Base-by-base conservation (phyloP, 2,113 vertebrate genomes). In the Oryzias javanicus region DNA sequence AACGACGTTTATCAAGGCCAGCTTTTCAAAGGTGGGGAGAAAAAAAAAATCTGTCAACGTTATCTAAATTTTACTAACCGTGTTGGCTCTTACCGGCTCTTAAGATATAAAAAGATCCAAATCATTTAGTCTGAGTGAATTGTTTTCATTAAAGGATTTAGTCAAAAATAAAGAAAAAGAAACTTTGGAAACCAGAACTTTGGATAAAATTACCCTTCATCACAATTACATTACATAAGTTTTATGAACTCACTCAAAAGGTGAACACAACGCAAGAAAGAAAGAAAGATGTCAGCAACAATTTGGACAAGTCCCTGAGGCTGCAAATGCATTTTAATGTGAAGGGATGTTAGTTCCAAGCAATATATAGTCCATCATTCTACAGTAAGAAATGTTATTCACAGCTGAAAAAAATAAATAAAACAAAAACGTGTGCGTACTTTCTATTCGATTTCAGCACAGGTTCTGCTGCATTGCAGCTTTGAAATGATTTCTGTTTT, bases 1-100 rank as follows among this genome's bases (percentile, higher is more conserved):
- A 67, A 63, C 61, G 76, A 54, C 53, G 13, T 50, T 35, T 49
- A 79, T 76, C 51, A 64, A 45, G 47, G 70, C 41, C 57, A 40
- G 41, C 42, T 56, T 44, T 65, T 73, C 46, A 59, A 79, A 48
- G 60, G 56, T 20, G n/a, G 1, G 16, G 46, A 40, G 77, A 64
- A 52, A 70, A 54, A 22, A 65, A 55, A 6, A 52, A 50, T 74
- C 53, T 63, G 67, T 54, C 20, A 42, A 62, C 44, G 64, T 58
- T 45, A 22, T 42, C 6, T 25, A 20, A 50, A 57, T 19, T 27
- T 35, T 42, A 45, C 24, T 10, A 49, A 56, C 60, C 18, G 14
- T n/a, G 6, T 14, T 35, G 8, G 42, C 44, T 42, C 42, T 57
- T 35, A n/a, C 2, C 10, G 6, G 29, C 7, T 8, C 10, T 35